Base-by-base conservation (phyloP, 2,113 vertebrate genomes). In the Malaclemys terrapin region DNA sequence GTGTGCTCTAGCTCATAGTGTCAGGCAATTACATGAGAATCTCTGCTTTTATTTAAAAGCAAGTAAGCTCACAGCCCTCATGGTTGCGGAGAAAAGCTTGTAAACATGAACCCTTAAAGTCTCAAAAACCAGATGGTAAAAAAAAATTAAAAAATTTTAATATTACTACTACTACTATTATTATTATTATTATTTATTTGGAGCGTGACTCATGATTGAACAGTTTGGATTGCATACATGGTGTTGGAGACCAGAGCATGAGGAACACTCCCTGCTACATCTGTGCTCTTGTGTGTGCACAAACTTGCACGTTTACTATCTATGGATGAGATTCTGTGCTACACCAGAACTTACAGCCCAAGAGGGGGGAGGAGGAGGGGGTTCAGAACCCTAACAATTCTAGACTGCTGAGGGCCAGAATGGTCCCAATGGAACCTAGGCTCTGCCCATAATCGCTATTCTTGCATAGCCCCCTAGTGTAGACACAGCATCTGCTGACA, bases 351-450 rank as follows among this genome's bases (percentile, higher is more conserved):
- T 72, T 72, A 22, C 17, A 69, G 16, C 16, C 16, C 65, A 72
- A 38, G 9, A 72, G 35, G n/a, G 14, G 17, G 12, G 27, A 13
- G 11, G 27, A 5, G 57, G 2, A 50, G 13, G 5, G 14, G 10
- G 8, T 69, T 38, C 20, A 10, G 59, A 72, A 72, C 19, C n/a
- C 65, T 72, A 13, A 2, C 5, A 4, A n/a, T 78, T 80, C 5
- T 84, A 31, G 59, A 47, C 85, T 76, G 1, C 29, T 0, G 0
- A 56, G 2, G 1, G 0, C 27, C 42, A 45, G 1, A 65, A 35
- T 42, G 45, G 80, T 91, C 12, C 72, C 72, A 8, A 31, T 9
- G 16, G 29, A 38, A 27, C 38, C 8, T 12, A 45, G 52, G 35
- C 22, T 57, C 50, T 4, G 0, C 45, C 25, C 24, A 6, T 62